Base-by-base conservation (phyloP, 2,888 invertebrate genomes). In the Drosophila multiciliata region DNA sequence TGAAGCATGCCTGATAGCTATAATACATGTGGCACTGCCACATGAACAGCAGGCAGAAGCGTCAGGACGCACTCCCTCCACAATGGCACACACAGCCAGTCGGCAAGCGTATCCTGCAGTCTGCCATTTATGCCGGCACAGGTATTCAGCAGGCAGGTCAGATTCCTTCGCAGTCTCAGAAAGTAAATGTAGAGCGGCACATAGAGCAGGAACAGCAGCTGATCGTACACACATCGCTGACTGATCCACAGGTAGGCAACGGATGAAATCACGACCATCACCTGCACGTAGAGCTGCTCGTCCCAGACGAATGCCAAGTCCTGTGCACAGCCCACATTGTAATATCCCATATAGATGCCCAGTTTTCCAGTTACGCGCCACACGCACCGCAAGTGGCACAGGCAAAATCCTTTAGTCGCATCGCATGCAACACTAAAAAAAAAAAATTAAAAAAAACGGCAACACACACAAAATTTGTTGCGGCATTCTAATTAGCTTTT, bases 11-110 rank as follows among this genome's bases (percentile, higher is more conserved):
- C 57, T 87, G 83, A 35, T 87, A 85, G 36, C 52, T 26, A 26
- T 67, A 83, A 59, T 82, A 85, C 36, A 75, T 80, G 26, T 52
- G 59, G n/a, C 62, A 35, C 38, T 87, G 83, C 70, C 88, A 87
- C 4, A 33, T 5, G 26, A 87, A 40, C n/a, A 78, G 36, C 4
- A 70, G 17, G 1, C 70, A 26, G 32, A 80, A 84, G 33, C 1
- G 72, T 73, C 23, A 75, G 62, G 2, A 73, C 26, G 1, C 77
- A 71, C 20, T 78, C 85, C 20, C 67, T 66, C 6, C 59, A 59
- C 11, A 83, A 54, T 0, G 66, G 49, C 0, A 87, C 87, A 17
- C 83, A 83, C 40, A 83, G n/a, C 38, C 69, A 54, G n/a, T 59
- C 48, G 17, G 87, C 82, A 11, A 83, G 54, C 0, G 52, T 49